phyloP scores from a whole-genome alignment of 2,797 vertebrate species.

The Enteromius argenteus region DNA sequence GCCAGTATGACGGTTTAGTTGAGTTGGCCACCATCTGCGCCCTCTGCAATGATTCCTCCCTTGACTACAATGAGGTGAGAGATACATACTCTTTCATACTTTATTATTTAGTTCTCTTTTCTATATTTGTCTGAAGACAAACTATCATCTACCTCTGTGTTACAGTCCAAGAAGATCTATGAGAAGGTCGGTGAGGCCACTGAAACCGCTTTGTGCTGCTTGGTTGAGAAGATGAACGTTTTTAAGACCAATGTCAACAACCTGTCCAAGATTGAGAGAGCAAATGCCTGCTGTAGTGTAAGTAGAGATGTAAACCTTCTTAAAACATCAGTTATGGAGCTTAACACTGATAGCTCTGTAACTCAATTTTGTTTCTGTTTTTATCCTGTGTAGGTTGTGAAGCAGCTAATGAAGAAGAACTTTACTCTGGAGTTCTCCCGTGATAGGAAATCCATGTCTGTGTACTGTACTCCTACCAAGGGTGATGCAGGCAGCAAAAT shows the following conservation, averaged over 20 bases:
- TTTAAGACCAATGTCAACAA: constrained; percentile 84
- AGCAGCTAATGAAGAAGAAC: constrained; percentile 95
- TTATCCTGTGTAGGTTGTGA: constrained; percentile 83
- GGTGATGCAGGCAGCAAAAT: constrained; percentile 92
- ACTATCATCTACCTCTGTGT: background rate
- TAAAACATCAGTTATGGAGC: background rate
- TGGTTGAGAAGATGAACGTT: constrained; percentile 98
- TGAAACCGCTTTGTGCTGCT: constrained; percentile 89
- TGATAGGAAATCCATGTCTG: constrained; percentile 97
- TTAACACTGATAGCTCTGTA: background rate
- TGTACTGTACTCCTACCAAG: constrained; percentile 89
- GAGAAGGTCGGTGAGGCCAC: constrained; percentile 97
- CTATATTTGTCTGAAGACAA: background rate
- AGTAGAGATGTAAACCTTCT: constrained; percentile 45
- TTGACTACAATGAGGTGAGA: constrained; percentile 92
- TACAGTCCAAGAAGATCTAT: constrained; percentile 89
- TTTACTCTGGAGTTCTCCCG: constrained; percentile 96
- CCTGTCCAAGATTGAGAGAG: constrained; percentile 85
- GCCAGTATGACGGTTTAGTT: constrained; percentile 88
- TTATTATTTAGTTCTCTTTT: background rate
- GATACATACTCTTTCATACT: background rate
- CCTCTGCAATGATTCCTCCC: constrained; percentile 95
- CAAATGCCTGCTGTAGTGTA: constrained; percentile 89
- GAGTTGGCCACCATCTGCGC: constrained; percentile 93
- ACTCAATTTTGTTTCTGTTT: background rate